Evolutionary conservation across 2,113 vertebrate genomes (phyloP).

Genomic region (Nanorana parkeri): DNA sequence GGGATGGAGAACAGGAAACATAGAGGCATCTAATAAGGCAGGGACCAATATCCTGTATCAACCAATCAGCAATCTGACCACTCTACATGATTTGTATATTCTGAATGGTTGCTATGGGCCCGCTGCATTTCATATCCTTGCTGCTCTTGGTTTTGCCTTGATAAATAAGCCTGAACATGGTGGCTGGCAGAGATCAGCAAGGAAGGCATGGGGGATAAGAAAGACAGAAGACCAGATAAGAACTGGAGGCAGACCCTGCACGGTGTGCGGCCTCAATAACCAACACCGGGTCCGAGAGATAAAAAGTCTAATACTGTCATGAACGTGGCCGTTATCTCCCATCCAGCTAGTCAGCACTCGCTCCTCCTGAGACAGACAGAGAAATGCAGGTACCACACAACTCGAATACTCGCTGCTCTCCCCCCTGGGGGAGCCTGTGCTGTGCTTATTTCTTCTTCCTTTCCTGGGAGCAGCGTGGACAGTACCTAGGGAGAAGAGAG

Average conservation of each 20-base stretch:
- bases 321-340: slow-evolving; percentile 2
- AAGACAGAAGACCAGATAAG: neutral
- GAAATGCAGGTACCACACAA: neutral
- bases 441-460: slow-evolving; percentile 81
- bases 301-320: slow-evolving; percentile 45
- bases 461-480: slow-evolving; percentile 83
- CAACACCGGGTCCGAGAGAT: neutral
- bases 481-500: slow-evolving; percentile 73
- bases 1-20: neutral
- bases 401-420: neutral
- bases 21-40: too few species aligned
- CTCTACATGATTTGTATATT: too few species aligned
- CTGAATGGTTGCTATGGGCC: too few species aligned
- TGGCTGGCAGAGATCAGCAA: neutral
- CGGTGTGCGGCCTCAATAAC: neutral
- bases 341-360: neutral
- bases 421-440: neutral
- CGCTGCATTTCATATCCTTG: too few species aligned
- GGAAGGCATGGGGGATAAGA: neutral
- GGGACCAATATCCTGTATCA: too few species aligned
- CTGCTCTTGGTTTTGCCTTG: too few species aligned
- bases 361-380: neutral
- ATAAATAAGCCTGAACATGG: neutral
- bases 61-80: too few species aligned
- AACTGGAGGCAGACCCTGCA: neutral